Percentiles rank a stretch among this genome's conserved stretches.
Evolutionary conservation across 2,797 vertebrate genomes (phyloP).

Genomic region (Macropodus opercularis): DNA sequence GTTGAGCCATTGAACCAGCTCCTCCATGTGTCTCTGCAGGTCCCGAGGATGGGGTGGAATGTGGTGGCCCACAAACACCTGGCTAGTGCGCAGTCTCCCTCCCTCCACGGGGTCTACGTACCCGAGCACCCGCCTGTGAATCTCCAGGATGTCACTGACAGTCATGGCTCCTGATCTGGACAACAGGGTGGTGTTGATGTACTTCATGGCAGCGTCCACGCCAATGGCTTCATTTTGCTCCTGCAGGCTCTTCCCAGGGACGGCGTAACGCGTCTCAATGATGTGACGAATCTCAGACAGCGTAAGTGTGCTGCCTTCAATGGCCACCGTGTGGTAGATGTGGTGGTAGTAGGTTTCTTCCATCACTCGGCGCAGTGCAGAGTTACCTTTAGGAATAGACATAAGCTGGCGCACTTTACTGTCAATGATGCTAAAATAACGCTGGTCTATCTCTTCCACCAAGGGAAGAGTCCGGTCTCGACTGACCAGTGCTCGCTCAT

Average conservation of each 20-base stretch:
- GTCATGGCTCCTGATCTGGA: slow-evolving; percentile 85
- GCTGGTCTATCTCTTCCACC: slow-evolving; percentile 96
- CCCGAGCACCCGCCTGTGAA: slow-evolving; percentile 92
- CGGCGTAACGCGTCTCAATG: slow-evolving; percentile 94
- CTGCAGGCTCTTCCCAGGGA: slow-evolving; percentile 92
- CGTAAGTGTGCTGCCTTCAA: slow-evolving; percentile 95
- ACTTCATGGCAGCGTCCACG: slow-evolving; percentile 94
- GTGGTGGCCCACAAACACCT: slow-evolving; percentile 97
- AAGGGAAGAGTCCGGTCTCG: slow-evolving; percentile 92
- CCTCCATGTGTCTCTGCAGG: slow-evolving; percentile 90
- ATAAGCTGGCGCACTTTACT: slow-evolving; percentile 93
- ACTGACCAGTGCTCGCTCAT: slow-evolving; percentile 90
- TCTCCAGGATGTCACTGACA: slow-evolving; percentile 88
- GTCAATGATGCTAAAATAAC: slow-evolving; percentile 94
- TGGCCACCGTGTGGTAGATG: slow-evolving; percentile 98
- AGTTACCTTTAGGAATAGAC: slow-evolving; percentile 96
- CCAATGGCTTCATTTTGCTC: slow-evolving; percentile 98
- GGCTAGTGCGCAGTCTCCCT: slow-evolving; percentile 87
- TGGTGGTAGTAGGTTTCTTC: slow-evolving; percentile 99
- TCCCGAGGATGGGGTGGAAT: slow-evolving; percentile 92
- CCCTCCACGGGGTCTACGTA: slow-evolving; percentile 94
- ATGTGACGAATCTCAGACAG: slow-evolving; percentile 96
- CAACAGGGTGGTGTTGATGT: slow-evolving; percentile 91
- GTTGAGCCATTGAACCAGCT: slow-evolving; percentile 95
- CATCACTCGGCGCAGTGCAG: slow-evolving; percentile 92